Evolutionary conservation across 2,888 invertebrate species (phyloP).

Genomic region (Perithous albicinctus): DNA sequence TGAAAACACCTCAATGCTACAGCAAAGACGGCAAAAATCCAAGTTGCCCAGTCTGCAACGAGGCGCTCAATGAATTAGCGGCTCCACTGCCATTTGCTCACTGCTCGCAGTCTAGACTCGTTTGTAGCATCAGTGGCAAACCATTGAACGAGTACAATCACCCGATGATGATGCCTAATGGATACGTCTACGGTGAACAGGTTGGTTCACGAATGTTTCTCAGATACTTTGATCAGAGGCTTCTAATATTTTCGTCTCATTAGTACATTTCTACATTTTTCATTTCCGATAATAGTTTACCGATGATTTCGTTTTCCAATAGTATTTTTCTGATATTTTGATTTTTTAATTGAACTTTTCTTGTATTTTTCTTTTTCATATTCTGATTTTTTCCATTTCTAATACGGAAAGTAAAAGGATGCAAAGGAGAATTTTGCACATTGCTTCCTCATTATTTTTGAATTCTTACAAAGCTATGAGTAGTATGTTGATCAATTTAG

Average conservation of each 20-base stretch:
- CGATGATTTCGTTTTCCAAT: neutral
- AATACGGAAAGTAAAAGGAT: too few relatives aligned
- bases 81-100: conserved; percentile 96
- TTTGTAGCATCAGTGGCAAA: conserved; percentile 95
- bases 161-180: conserved; percentile 99
- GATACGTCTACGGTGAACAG: conserved; percentile 97
- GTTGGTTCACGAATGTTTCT: conserved; percentile 83
- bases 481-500: neutral
- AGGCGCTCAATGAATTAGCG: conserved; percentile 94
- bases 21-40: conserved; percentile 90
- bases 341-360: neutral
- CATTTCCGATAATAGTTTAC: neutral
- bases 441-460: too few relatives aligned
- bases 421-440: too few relatives aligned
- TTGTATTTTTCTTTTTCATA: neutral
- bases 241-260: neutral
- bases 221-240: neutral
- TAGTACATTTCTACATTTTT: neutral
- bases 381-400: neutral
- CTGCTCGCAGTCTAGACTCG: conserved; percentile 97
- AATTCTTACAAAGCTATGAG: too few relatives aligned
- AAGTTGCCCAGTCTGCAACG: conserved; percentile 97
- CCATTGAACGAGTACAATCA: conserved; percentile 99
- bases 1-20: conserved; percentile 93
- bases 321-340: neutral